Percentiles rank a stretch among this genome's conserved stretches.
Evolutionary conservation across 2,888 invertebrate species (phyloP).

Genomic region (Xanthia icteritia): DNA sequence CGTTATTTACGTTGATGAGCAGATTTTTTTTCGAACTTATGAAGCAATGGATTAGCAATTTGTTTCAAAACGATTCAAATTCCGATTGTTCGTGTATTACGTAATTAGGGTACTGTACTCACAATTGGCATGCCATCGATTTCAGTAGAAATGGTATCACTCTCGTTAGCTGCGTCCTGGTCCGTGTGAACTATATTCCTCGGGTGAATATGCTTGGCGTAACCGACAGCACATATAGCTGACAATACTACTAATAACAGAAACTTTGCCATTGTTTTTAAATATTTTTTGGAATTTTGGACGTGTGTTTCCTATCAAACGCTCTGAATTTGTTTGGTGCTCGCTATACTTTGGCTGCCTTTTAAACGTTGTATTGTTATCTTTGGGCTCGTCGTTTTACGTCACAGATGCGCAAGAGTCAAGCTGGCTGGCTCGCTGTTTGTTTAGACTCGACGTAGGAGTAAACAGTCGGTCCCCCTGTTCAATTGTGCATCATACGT

Average conservation of each 20-base stretch:
- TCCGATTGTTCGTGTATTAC: too few species aligned
- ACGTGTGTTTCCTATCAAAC: slow-evolving; percentile 52
- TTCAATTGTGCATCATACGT: slow-evolving; percentile 38
- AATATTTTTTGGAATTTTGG: slow-evolving; percentile 13
- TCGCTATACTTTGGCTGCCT: slow-evolving; percentile 62
- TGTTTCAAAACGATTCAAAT: too few species aligned
- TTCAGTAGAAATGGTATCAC: slow-evolving; percentile 54
- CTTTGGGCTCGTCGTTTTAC: slow-evolving; percentile 65
- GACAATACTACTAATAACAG: slow-evolving; percentile 61
- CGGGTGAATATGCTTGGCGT: slow-evolving; percentile 77
- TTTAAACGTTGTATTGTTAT: slow-evolving; percentile 77
- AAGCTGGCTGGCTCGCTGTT: slow-evolving; percentile 68
- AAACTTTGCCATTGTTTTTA: slow-evolving; percentile 65
- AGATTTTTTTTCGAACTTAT: too few species aligned
- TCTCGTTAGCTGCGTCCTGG: slow-evolving; percentile 50
- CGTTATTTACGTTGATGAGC: too few species aligned
- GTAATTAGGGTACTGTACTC: too few species aligned
- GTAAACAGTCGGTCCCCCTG: slow-evolving; percentile 43
- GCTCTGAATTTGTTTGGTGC: slow-evolving; percentile 68
- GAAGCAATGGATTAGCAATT: too few species aligned
- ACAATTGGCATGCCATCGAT: slow-evolving; percentile 73
- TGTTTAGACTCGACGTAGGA: slow-evolving; percentile 53
- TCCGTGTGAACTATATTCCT: slow-evolving; percentile 59
- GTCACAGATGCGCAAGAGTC: slow-evolving; percentile 69
- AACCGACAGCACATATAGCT: slow-evolving; percentile 59